phyloP scores from a whole-genome alignment of 2,113 vertebrate genomes.

The sheep (Ovis aries) region ARS-UI_Ramb_v3.0 NC_056054.1:37884001-37884500 shows the following conservation, averaged over 20 bases:
- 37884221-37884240: background rate
- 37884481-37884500: background rate
- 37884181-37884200: background rate
- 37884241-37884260: background rate
- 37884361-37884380: background rate
- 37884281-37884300: background rate
- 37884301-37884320: background rate
- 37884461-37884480: background rate
- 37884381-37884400: background rate
- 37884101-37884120: background rate
- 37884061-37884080: constrained; percentile 18
- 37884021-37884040: background rate
- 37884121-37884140: background rate
- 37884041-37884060: background rate
- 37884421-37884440: background rate
- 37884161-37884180: background rate
- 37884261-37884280: background rate
- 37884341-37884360: background rate
- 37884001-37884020: background rate
- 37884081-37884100: background rate
- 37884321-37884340: background rate
- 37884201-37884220: background rate
- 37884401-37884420: background rate
- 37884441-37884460: background rate
- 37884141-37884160: background rate